Base-by-base conservation (phyloP, 1,140 invertebrate genomes). In the Epicauta chinensis region DNA sequence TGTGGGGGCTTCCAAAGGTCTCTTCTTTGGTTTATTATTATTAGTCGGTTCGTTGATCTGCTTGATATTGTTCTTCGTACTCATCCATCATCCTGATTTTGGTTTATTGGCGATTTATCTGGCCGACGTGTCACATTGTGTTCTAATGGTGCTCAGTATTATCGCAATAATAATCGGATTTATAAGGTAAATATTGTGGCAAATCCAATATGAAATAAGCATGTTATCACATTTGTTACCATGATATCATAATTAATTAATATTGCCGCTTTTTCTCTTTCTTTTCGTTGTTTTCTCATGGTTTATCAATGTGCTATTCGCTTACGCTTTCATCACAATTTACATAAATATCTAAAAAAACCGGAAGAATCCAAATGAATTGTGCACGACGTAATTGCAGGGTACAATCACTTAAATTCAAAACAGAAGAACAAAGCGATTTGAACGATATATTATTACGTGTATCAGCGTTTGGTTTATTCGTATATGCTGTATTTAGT, bases 1-100 rank as follows among this genome's bases (percentile, higher is more conserved):
- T 69, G 87, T 93, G 29, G 91, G 92, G 11, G 91, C 92, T 34
- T 92, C 89, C 67, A 91, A 91, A 67, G 92, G 92, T 56, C 78
- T 94, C n/a, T 96, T 96, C 80, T 89, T 91, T 71, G 92, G 91
- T 53, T 80, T 95, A 12, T 79, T 96, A 13, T 79, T 93, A 32
- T 75, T 95, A 45, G 91, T 94, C 23, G 89, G 86, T n/a, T 90
- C 91, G 3, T 76, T 94, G 36, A 95, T 94, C 67, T 94, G 91
- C 70, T 75, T 95, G 64, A 94, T 95, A 59, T 80, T 95, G 17
- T 96, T 94, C 83, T 95, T 95, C 74, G 91, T 95, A 30, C 76
- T 94, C 53, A 89, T 94, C 55, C 86, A 85, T 69, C 86, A 91
- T 65, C 80, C 84, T 31, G 78, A 88, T 57, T 77, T 91, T 55